phyloP scores from a whole-genome alignment of 2,797 vertebrate species.

The Pangasius macronema region DNA sequence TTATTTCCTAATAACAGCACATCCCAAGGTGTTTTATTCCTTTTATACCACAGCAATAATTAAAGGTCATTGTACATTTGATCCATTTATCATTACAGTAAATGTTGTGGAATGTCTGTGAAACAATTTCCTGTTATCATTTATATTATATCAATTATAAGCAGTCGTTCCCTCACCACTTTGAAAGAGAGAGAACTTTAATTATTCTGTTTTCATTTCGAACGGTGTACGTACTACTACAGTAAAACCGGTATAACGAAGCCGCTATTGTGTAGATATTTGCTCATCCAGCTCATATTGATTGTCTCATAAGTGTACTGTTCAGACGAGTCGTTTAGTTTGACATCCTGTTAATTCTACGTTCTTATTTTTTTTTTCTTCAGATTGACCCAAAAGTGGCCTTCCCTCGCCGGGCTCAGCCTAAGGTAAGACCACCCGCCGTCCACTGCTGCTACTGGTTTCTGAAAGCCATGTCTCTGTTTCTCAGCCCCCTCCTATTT shows the following conservation, averaged over 20 bases:
- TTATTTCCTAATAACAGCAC: background rate
- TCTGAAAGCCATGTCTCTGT: background rate
- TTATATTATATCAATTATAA: background rate
- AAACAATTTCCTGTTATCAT: background rate
- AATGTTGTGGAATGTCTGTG: background rate
- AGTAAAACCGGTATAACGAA: too few relatives aligned
- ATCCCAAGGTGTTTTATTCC: background rate
- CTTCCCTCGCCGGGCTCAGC: constrained; percentile 98
- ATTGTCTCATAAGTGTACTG: background rate
- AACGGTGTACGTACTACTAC: too few relatives aligned
- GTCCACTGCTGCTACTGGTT: background rate
- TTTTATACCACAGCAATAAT: background rate
- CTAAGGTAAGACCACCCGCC: constrained; percentile 87
- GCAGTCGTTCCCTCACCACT: too few relatives aligned
- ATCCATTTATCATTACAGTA: background rate
- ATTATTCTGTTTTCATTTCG: too few relatives aligned
- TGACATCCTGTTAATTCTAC: background rate
- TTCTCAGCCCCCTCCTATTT: background rate
- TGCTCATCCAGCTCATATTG: background rate
- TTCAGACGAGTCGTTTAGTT: background rate
- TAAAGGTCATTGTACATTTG: too few relatives aligned
- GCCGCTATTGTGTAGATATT: background rate
- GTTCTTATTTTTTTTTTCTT: background rate
- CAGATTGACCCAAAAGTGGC: constrained; percentile 99
- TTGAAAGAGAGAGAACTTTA: too few relatives aligned